Percentiles rank a stretch among this genome's conserved stretches.
phyloP scores from a whole-genome alignment of 2,113 vertebrate genomes.

The Thinocorus orbignyianus region DNA sequence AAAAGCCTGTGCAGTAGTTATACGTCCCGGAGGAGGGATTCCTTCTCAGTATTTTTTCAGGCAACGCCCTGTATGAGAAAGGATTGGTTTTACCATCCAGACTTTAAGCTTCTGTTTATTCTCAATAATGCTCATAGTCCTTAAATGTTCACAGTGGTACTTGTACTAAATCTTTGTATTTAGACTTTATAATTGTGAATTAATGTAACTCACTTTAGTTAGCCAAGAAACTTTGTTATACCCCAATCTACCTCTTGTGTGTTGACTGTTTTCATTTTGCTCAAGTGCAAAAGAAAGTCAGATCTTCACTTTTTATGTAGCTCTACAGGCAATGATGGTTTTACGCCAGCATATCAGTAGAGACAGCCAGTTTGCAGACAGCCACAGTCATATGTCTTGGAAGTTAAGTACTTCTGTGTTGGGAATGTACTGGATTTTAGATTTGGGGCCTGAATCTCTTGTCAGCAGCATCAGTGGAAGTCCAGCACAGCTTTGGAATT shows the following conservation, averaged over 20 bases:
- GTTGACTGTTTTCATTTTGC: background rate
- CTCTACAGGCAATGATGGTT: background rate
- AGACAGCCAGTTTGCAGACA: background rate
- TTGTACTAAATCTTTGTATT: background rate
- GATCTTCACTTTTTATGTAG: background rate
- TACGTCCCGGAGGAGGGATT: background rate
- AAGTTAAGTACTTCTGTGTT: background rate
- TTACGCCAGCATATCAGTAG: background rate
- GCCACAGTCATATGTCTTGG: background rate
- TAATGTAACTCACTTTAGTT: background rate
- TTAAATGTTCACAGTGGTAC: background rate
- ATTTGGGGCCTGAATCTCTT: background rate
- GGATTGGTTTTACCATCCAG: background rate
- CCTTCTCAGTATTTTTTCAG: background rate
- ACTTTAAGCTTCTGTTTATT: slow-evolving; percentile 25
- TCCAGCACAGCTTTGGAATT: slow-evolving; percentile 12
- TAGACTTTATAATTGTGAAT: background rate
- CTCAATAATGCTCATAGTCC: slow-evolving; percentile 13
- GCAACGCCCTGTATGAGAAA: background rate
- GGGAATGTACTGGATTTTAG: background rate
- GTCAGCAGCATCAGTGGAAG: background rate
- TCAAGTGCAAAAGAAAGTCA: background rate
- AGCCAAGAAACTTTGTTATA: background rate
- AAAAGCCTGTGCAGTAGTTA: slow-evolving; percentile 1
- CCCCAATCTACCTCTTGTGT: background rate